phyloP scores from a whole-genome alignment of 2,888 invertebrate genomes.

The Tenthredo mesomela region DNA sequence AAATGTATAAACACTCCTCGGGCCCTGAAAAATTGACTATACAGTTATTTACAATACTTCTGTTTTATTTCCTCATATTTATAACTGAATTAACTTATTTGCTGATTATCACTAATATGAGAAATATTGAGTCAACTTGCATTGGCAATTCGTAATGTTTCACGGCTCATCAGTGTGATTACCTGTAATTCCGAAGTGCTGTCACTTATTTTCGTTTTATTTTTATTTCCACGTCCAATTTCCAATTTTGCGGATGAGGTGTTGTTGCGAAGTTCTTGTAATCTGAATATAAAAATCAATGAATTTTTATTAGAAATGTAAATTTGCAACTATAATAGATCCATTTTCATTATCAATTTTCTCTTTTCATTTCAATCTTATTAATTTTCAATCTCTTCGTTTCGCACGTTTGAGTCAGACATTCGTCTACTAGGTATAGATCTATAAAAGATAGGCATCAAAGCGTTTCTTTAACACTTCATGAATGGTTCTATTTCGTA shows the following conservation, averaged over 20 bases:
- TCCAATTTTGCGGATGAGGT: not conserved
- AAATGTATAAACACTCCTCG: not conserved
- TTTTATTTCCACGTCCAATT: no score
- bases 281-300: not conserved
- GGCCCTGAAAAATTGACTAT: not conserved
- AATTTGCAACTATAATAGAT: no score
- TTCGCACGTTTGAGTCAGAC: not conserved
- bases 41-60: not conserved
- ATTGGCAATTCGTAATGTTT: not conserved
- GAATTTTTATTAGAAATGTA: no score
- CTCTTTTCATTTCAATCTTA: no score
- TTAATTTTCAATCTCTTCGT: not conserved
- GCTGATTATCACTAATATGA: constrained; percentile 14
- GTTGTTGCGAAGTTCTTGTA: not conserved
- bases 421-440: not conserved
- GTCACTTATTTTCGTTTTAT: not conserved
- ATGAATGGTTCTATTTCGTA: constrained; percentile 19
- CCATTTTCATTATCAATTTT: no score
- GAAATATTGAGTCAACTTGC: constrained; percentile 13
- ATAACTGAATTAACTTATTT: not conserved
- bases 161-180: not conserved
- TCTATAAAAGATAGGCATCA: not conserved
- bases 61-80: not conserved
- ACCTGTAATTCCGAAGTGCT: not conserved
- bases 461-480: constrained; percentile 21